Conservation (phyloP, 2,113 vertebrate genomes). For the Chlamydotis undulata region DNA sequence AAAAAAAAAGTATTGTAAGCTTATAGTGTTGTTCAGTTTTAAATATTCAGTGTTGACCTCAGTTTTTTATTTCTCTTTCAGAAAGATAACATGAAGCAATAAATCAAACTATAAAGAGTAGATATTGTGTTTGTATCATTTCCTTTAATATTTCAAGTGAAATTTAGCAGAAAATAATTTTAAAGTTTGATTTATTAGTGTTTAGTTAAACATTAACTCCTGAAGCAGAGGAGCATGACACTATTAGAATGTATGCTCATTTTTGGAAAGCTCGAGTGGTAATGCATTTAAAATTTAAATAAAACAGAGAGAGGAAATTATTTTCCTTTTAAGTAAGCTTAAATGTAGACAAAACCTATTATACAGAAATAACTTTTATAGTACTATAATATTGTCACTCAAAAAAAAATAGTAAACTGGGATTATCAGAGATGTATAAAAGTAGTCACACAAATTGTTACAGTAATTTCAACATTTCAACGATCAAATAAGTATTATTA, state of each 20-base stretch:
- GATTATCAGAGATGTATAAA: not conserved
- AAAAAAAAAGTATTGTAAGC: not conserved
- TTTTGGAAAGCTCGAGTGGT: not conserved
- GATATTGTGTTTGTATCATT: not conserved
- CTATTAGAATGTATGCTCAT: not conserved
- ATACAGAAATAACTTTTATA: not conserved
- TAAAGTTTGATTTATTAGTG: constrained; percentile 3
- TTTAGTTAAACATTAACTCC: constrained; percentile 20
- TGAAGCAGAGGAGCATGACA: not conserved
- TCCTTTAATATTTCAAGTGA: constrained; percentile 13
- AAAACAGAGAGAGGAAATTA: not conserved
- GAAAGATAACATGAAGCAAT: not conserved
- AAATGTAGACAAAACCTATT: not conserved
- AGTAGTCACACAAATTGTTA: not conserved
- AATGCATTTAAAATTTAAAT: not conserved
- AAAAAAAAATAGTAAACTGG: not conserved
- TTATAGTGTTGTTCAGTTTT: not conserved
- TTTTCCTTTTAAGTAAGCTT: not conserved
- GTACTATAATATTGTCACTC: not conserved
- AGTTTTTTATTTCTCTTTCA: not conserved
- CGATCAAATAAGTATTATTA: not conserved
- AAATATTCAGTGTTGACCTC: not conserved
- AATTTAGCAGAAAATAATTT: constrained; percentile 53
- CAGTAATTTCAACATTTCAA: not conserved
- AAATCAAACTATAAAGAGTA: constrained; percentile 16